Conservation (phyloP, 2,113 vertebrate genomes). For the Platysternon megacephalum region DNA sequence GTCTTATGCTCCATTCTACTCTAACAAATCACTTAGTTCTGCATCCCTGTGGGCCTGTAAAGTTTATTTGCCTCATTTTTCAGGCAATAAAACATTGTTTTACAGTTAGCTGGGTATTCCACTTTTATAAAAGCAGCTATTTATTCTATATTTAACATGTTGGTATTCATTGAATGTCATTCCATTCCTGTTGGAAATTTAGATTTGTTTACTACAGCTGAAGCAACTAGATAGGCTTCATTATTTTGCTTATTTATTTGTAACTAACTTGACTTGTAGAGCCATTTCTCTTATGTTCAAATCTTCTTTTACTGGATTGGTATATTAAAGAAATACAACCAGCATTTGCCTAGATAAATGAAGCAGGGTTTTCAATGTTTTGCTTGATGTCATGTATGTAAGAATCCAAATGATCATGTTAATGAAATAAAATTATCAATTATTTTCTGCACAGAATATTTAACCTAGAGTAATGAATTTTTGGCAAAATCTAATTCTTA, state of each 20-base stretch:
- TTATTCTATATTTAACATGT: neutral
- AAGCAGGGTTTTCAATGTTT: neutral
- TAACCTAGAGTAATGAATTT: neutral
- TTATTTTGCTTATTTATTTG: neutral
- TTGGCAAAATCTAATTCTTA: conserved; percentile 6
- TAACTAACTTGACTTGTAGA: neutral
- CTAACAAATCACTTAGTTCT: neutral
- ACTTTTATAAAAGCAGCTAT: neutral
- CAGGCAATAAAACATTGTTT: neutral
- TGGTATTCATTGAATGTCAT: neutral
- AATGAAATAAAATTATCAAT: neutral
- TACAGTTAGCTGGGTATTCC: neutral
- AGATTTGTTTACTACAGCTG: neutral
- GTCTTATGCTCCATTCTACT: neutral
- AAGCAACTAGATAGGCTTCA: neutral
- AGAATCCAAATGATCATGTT: neutral
- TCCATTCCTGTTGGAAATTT: neutral
- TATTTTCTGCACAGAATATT: neutral
- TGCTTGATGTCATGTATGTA: neutral
- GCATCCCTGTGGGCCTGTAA: neutral
- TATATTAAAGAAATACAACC: neutral
- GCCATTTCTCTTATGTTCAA: neutral
- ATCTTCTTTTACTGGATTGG: neutral
- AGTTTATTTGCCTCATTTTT: neutral
- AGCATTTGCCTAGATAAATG: neutral